These are phyloP conservation scores for Chiloscyllium punctatum DNA, from an alignment of 2,797 vertebrate genomes.

Conservation along the genomic window DNA sequence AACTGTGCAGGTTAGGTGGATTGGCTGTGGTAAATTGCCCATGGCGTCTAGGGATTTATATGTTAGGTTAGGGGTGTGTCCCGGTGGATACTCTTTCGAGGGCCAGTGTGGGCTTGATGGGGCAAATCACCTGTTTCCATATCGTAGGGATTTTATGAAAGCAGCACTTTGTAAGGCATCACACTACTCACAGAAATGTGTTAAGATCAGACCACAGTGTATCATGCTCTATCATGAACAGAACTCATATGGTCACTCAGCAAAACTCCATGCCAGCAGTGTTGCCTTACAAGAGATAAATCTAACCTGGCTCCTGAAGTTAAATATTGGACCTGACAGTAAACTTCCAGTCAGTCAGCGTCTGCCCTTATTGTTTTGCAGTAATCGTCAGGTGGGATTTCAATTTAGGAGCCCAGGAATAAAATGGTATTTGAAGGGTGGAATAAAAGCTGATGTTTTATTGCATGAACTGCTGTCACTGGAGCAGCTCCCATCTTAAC, in stretches of 20 bases:
- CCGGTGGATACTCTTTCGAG: no score
- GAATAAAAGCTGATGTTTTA: conserved; percentile 18
- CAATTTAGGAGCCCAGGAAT: not conserved
- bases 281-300: not conserved
- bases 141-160: not conserved
- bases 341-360: not conserved
- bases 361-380: not conserved
- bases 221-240: not conserved
- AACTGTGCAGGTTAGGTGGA: no score
- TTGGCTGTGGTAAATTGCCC: no score
- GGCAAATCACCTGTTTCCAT: no score
- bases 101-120: no score
- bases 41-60: no score
- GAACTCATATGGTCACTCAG: not conserved
- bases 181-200: not conserved
- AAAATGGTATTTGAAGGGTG: not conserved
- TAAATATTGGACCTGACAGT: not conserved
- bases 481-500: conserved; percentile 55
- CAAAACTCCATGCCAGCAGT: not conserved
- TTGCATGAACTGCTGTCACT: conserved; percentile 56
- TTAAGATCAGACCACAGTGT: not conserved
- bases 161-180: not conserved
- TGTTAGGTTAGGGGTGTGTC: no score
- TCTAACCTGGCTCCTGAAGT: not conserved
- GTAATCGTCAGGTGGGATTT: not conserved